Conservation (phyloP, 2,888 invertebrate genomes). For the Calameuta pallipes region DNA sequence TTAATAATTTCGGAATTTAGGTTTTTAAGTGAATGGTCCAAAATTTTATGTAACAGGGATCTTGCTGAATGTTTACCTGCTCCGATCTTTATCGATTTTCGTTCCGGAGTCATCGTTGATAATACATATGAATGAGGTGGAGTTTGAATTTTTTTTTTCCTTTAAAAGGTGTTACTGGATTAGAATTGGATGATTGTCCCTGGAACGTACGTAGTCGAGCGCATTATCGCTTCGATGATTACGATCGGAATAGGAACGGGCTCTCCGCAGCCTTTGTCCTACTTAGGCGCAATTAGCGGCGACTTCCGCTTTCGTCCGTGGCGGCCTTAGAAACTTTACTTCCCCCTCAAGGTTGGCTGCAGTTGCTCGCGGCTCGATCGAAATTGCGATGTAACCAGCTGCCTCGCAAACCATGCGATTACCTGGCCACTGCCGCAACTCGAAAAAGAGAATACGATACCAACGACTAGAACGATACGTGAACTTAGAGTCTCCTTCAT, state of each 20-base stretch:
- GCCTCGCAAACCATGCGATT: constrained; percentile 9
- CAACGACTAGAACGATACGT: neutral
- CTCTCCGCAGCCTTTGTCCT: constrained; percentile 39
- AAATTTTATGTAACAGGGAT: neutral
- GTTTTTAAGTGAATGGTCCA: neutral
- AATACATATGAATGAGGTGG: neutral
- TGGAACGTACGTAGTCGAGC: neutral
- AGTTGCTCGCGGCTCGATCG: constrained; percentile 24
- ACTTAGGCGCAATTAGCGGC: constrained; percentile 47
- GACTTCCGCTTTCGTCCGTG: constrained; percentile 52
- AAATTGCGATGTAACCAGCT: constrained; percentile 30
- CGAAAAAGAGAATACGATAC: neutral
- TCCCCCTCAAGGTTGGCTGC: constrained; percentile 29
- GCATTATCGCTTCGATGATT: constrained; percentile 19
- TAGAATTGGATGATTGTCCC: neutral
- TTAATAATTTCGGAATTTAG: neutral
- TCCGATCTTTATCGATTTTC: neutral
- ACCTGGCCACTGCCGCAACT: neutral
- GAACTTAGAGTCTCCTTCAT: neutral
- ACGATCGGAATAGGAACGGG: constrained; percentile 28
- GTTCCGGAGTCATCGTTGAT: neutral
- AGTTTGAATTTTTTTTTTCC: neutral
- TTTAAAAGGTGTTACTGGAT: neutral
- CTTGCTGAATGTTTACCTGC: neutral
- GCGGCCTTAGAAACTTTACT: constrained; percentile 28